A percentile compares a stretch with the other conserved stretches of the same genome.
phyloP scores from a whole-genome alignment of 2,888 invertebrate species.

The Diaprepes abbreviatus region DNA sequence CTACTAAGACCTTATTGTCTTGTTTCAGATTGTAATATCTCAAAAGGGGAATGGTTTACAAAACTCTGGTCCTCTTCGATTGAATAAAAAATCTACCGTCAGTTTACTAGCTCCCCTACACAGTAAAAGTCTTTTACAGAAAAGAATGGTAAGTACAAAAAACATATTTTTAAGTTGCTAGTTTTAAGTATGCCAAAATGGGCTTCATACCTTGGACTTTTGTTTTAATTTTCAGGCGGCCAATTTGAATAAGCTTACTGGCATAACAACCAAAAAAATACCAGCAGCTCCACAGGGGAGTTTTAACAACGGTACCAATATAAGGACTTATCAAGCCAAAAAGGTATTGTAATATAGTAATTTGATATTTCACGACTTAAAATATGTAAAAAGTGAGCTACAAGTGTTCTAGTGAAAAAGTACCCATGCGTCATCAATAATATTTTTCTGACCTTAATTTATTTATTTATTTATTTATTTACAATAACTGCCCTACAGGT shows the following conservation, averaged over 20 bases:
- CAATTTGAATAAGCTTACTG: neutral
- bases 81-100: neutral
- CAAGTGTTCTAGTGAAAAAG: no score
- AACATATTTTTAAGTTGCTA: no score
- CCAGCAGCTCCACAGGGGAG: neutral
- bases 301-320: neutral
- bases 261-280: neutral
- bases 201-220: neutral
- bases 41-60: neutral
- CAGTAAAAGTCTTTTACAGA: neutral
- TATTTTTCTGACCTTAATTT: no score
- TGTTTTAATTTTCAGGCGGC: neutral
- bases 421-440: no score
- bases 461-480: no score
- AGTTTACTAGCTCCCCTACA: neutral
- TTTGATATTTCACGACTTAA: no score
- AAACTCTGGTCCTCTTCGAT: neutral
- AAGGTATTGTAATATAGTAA: no score
- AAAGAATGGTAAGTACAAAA: slow-evolving; percentile 9
- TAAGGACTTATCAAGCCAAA: slow-evolving; percentile 6
- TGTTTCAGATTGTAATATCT: neutral
- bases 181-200: no score
- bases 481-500: no score
- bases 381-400: no score
- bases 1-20: neutral